Conservation (phyloP, 1,140 invertebrate genomes). For the Solen grandis region DNA sequence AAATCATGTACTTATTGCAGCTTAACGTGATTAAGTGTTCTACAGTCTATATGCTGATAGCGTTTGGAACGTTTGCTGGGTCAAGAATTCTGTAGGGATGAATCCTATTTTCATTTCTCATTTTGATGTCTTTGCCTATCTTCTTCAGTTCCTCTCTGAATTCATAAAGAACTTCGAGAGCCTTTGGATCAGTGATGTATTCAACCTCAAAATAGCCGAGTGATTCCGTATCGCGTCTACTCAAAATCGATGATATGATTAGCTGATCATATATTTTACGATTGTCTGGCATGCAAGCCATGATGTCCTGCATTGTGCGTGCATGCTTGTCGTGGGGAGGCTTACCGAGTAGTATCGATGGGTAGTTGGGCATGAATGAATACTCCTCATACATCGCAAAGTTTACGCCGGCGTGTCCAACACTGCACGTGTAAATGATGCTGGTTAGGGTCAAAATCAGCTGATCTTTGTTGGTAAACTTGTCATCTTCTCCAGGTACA, state of each 20-base stretch:
- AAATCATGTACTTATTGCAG: no score
- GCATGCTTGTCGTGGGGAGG: conserved; percentile 78
- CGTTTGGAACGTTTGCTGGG: neutral
- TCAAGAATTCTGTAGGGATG: neutral
- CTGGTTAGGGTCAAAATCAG: conserved; percentile 73
- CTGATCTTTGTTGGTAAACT: conserved; percentile 70
- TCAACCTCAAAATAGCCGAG: conserved; percentile 83
- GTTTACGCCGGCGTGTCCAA: conserved; percentile 80
- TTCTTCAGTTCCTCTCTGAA: conserved; percentile 46
- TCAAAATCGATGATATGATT: conserved; percentile 82
- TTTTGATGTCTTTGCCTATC: neutral
- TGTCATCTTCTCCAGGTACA: conserved; percentile 64
- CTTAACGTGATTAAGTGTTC: no score
- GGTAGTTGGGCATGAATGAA: conserved; percentile 81
- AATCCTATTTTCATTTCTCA: neutral
- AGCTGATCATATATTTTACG: conserved; percentile 81
- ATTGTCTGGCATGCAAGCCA: neutral
- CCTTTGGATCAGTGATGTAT: conserved; percentile 81
- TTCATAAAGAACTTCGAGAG: conserved; percentile 79
- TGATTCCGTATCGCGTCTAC: conserved; percentile 80
- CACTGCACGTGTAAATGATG: conserved; percentile 80
- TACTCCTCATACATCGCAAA: conserved; percentile 78
- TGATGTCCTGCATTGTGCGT: neutral
- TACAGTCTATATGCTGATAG: conserved; percentile 31
- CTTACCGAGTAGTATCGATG: conserved; percentile 72